Conservation (phyloP, 1,140 invertebrate species). For the Diabrotica virgifera region DNA sequence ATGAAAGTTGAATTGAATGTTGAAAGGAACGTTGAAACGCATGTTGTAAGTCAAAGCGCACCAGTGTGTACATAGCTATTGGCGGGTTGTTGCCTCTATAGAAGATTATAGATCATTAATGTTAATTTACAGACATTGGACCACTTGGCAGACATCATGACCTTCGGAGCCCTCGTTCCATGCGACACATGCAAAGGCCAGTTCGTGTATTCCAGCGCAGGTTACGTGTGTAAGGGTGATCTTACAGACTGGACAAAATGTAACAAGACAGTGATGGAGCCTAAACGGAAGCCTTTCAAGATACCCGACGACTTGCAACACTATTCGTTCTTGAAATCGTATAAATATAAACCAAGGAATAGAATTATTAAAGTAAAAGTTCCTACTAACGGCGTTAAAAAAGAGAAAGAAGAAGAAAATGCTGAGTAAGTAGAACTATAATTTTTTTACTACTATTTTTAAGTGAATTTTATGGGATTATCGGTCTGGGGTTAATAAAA, state of each 20-base stretch:
- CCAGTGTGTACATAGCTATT: too few species aligned
- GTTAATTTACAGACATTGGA: conserved; percentile 66
- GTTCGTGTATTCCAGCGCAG: conserved; percentile 68
- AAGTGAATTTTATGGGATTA: background rate
- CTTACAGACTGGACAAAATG: conserved; percentile 92
- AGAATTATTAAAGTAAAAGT: conserved; percentile 61
- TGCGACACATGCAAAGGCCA: conserved; percentile 83
- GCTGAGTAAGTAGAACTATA: conserved; percentile 31
- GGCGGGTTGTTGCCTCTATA: too few species aligned
- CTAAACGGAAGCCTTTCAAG: conserved; percentile 70
- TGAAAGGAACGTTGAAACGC: too few species aligned
- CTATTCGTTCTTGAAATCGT: conserved; percentile 62
- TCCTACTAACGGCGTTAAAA: conserved; percentile 54
- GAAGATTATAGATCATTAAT: too few species aligned
- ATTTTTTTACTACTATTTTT: conserved; percentile 4
- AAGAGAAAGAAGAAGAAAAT: conserved; percentile 51
- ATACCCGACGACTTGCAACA: conserved; percentile 66
- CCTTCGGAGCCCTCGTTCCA: conserved; percentile 77
- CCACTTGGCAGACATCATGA: conserved; percentile 76
- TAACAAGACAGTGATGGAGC: conserved; percentile 66
- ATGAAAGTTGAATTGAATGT: too few species aligned
- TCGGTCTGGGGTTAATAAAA: conserved; percentile 6
- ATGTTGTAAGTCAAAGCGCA: too few species aligned
- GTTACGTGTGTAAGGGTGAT: conserved; percentile 78
- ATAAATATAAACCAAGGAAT: conserved; percentile 62